phyloP scores from a whole-genome alignment of 2,888 invertebrate species.

The Sarcophaga caerulescens region DNA sequence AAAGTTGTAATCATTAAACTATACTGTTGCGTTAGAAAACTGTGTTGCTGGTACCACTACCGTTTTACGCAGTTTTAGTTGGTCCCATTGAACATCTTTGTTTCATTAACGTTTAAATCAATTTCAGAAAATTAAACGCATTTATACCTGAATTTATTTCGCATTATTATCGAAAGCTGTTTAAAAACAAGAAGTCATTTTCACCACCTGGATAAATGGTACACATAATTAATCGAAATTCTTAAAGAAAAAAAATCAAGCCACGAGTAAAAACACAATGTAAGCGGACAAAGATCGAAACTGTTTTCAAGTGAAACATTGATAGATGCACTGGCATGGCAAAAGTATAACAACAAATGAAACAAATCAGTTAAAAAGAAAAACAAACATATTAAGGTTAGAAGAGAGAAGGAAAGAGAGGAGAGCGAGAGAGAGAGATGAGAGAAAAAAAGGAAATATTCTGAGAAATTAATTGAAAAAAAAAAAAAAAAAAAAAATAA shows the following conservation, averaged over 20 bases:
- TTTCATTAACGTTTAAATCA: neutral
- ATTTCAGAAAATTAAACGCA: slow-evolving; percentile 4
- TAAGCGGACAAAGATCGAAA: neutral
- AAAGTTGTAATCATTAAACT: too few relatives aligned
- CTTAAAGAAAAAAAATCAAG: slow-evolving; percentile 53
- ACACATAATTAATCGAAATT: slow-evolving; percentile 60
- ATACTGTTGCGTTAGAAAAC: too few relatives aligned
- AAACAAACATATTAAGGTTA: neutral
- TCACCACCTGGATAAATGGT: slow-evolving; percentile 63
- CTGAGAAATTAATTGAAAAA: slow-evolving; percentile 64
- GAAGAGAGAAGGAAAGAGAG: too few relatives aligned
- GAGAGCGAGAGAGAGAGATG: too few relatives aligned
- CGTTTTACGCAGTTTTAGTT: neutral
- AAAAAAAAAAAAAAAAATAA: slow-evolving; percentile 63
- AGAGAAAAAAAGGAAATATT: slow-evolving; percentile 34
- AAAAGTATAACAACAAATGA: slow-evolving; percentile 62
- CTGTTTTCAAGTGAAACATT: slow-evolving; percentile 65
- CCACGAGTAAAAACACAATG: neutral
- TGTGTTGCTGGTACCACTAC: too few relatives aligned
- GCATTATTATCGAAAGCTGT: slow-evolving; percentile 60
- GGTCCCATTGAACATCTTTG: slow-evolving; percentile 30
- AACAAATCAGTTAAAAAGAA: slow-evolving; percentile 58
- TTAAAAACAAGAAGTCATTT: slow-evolving; percentile 64
- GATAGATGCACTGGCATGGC: slow-evolving; percentile 61
- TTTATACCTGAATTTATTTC: slow-evolving; percentile 50